These are phyloP conservation scores for Alcedo quadribrachys DNA, from an alignment of 2,797 vertebrate species.

Conservation along the genomic window DNA sequence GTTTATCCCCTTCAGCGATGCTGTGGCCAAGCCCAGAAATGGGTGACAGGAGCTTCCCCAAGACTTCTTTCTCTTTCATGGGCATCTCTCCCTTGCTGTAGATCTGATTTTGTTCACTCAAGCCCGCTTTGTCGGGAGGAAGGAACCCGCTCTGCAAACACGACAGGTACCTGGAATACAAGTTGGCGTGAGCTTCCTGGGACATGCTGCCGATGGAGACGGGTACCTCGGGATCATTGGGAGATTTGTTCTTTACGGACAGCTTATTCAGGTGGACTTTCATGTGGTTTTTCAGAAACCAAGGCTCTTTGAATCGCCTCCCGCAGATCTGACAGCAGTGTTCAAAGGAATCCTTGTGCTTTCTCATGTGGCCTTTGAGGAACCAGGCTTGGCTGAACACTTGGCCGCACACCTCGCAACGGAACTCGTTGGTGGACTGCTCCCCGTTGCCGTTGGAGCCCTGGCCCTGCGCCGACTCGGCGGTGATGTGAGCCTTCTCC, in stretches of 20 bases:
- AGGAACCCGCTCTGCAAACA: conserved; percentile 96
- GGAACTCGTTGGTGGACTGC: conserved; percentile 90
- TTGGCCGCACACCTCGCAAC: conserved; percentile 96
- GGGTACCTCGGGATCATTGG: conserved; percentile 88
- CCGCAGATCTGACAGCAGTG: conserved; percentile 99
- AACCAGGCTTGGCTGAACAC: conserved; percentile 99
- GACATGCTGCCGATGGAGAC: conserved; percentile 90
- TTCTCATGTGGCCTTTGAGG: conserved; percentile 98
- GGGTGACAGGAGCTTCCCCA: conserved; percentile 94
- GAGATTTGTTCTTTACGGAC: conserved; percentile 94
- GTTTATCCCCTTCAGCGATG: conserved; percentile 93
- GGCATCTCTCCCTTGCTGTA: conserved; percentile 92
- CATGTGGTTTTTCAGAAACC: conserved; percentile 99
- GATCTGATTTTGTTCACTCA: conserved; percentile 91
- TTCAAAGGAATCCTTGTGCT: conserved; percentile 99
- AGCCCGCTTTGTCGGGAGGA: conserved; percentile 89
- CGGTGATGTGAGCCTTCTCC: conserved; percentile 97
- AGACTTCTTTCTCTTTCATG: conserved; percentile 95
- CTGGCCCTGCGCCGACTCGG: conserved; percentile 91
- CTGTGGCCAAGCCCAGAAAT: conserved; percentile 88
- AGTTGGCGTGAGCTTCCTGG: conserved; percentile 94
- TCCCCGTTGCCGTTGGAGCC: conserved; percentile 83
- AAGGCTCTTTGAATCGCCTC: conserved; percentile 97
- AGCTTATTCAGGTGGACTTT: conserved; percentile 99
- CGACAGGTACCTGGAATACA: conserved; percentile 96